Evolutionary conservation across 1,140 invertebrate species (phyloP).

Genomic region (Leptinotarsa texana): DNA sequence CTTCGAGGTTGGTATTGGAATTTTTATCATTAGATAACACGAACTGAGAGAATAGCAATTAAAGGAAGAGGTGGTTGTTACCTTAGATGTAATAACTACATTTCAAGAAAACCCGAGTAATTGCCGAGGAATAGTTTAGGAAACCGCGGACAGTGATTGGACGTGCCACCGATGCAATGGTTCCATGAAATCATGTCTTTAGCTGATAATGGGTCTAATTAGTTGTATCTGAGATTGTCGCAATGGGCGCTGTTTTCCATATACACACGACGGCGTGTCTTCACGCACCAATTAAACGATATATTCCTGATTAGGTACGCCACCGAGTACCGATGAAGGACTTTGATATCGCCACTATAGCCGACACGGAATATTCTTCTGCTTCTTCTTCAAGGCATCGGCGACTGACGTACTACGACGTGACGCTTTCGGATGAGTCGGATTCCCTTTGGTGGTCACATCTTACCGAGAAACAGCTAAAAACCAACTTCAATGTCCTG

Average conservation of each 20-base stretch:
- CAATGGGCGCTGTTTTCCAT: conserved; percentile 52
- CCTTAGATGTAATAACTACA: conserved; percentile 47
- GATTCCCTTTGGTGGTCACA: conserved; percentile 24
- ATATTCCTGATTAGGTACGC: conserved; percentile 43
- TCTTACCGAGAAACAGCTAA: conserved; percentile 21
- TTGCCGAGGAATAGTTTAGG: conserved; percentile 32
- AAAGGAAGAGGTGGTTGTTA: conserved; percentile 30
- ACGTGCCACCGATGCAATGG: conserved; percentile 35
- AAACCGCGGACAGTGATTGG: conserved; percentile 44
- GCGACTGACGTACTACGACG: not conserved
- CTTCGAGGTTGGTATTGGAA: no score
- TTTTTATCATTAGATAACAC: conserved; percentile 32
- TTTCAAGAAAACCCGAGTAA: conserved; percentile 42
- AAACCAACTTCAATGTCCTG: conserved; percentile 1
- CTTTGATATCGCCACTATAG: conserved; percentile 27
- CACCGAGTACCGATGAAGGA: conserved; percentile 21
- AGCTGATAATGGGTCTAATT: conserved; percentile 52
- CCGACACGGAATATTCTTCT: conserved; percentile 17
- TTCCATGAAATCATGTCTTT: conserved; percentile 50
- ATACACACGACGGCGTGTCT: conserved; percentile 44
- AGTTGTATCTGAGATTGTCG: conserved; percentile 52
- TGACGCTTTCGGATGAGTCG: conserved; percentile 5
- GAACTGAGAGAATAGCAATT: conserved; percentile 33
- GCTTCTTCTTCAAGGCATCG: not conserved
- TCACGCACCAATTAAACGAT: conserved; percentile 46